Evolutionary conservation across 2,113 vertebrate species (phyloP).

Genomic region (Sapajus apella): DNA sequence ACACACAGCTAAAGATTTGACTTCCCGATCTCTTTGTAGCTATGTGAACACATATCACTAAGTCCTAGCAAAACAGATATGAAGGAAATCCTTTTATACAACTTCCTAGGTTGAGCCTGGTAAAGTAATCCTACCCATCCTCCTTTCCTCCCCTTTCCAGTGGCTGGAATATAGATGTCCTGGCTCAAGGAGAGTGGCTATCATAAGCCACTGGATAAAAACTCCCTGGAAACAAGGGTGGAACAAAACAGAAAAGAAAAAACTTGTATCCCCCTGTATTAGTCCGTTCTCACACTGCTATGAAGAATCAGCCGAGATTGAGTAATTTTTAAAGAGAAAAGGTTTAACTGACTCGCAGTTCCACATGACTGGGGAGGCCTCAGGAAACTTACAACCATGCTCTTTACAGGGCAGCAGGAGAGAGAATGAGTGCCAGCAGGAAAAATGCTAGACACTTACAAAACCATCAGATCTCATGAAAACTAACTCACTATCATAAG

Average conservation of each 20-base stretch:
- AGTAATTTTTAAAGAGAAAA: no score
- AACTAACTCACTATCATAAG: no score
- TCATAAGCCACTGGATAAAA: neutral
- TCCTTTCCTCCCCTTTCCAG: neutral
- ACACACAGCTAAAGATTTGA: neutral
- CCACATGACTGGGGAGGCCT: no score
- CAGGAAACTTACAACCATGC: neutral
- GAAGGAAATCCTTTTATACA: neutral
- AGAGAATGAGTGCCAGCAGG: no score
- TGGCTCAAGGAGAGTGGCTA: neutral
- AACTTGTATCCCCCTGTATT: neutral
- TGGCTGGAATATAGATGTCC: neutral
- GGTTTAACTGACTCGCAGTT: no score
- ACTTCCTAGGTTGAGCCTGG: neutral
- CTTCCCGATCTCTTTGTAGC: neutral
- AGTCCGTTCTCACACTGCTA: no score
- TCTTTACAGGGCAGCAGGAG: no score
- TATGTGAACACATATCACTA: neutral
- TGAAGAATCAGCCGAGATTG: no score
- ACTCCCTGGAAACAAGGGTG: neutral
- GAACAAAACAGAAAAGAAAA: neutral
- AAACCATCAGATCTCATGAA: no score
- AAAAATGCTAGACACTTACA: no score
- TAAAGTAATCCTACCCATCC: no score
- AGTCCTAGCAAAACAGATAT: neutral